Evolutionary conservation across 2,113 vertebrate genomes (phyloP).

Genomic region (Epinephelus moara): DNA sequence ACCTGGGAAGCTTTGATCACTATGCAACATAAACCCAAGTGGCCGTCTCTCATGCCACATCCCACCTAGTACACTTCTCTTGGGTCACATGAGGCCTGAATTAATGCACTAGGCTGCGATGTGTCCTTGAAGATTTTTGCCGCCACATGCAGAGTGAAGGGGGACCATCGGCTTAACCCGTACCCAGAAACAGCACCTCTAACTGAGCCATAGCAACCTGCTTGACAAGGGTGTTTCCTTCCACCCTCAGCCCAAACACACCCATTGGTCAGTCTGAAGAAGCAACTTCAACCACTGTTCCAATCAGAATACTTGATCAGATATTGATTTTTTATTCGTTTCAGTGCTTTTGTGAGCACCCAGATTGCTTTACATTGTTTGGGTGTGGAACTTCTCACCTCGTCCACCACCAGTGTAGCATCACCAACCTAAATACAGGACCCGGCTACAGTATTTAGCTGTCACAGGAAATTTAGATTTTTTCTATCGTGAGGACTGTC

Average conservation of each 20-base stretch:
- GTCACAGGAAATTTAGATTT: slow-evolving; percentile 68
- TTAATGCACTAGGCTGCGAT: slow-evolving; percentile 80
- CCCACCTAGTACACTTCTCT: slow-evolving; percentile 72
- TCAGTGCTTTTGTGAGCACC: slow-evolving; percentile 74
- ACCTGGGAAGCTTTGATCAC: slow-evolving; percentile 99
- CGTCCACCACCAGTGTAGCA: slow-evolving; percentile 80
- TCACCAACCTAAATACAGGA: slow-evolving; percentile 73
- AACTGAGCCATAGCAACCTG: slow-evolving; percentile 96
- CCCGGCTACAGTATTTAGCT: slow-evolving; percentile 64
- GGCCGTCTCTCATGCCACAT: slow-evolving; percentile 64
- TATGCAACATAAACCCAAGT: slow-evolving; percentile 98
- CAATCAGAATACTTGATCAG: slow-evolving; percentile 76
- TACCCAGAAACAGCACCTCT: slow-evolving; percentile 91
- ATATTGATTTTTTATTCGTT: slow-evolving; percentile 66
- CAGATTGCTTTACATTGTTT: slow-evolving; percentile 70
- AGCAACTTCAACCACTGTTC: slow-evolving; percentile 74
- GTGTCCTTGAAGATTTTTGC: slow-evolving; percentile 85
- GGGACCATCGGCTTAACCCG: slow-evolving; percentile 72
- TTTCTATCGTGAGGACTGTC: slow-evolving; percentile 59
- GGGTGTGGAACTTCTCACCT: slow-evolving; percentile 75
- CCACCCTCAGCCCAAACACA: slow-evolving; percentile 89
- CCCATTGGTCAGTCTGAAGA: slow-evolving; percentile 84
- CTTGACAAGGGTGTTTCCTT: slow-evolving; percentile 89
- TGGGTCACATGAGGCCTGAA: slow-evolving; percentile 54
- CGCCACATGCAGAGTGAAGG: slow-evolving; percentile 84